Conservation (phyloP, 1,140 invertebrate species). For the Ptiloglossa arizonensis region DNA sequence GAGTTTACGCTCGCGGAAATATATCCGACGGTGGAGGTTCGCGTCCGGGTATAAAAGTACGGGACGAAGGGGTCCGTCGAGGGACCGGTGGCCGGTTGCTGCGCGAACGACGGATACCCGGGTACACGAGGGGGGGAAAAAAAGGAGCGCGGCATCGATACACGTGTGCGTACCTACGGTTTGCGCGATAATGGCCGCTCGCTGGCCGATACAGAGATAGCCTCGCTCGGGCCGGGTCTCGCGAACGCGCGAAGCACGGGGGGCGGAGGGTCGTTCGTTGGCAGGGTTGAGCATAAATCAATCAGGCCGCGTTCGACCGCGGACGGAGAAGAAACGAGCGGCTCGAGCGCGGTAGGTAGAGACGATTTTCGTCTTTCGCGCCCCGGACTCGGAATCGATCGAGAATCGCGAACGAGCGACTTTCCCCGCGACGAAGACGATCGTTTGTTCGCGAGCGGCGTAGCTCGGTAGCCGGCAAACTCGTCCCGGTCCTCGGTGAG, state of each 20-base stretch:
- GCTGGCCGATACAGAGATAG: conserved; percentile 66
- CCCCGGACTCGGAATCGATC: no score
- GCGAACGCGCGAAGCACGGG: conserved; percentile 2
- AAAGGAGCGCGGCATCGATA: conserved; percentile 53
- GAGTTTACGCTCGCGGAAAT: background rate
- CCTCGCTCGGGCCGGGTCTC: conserved; percentile 39
- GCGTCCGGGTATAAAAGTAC: background rate
- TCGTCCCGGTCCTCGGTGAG: conserved; percentile 2
- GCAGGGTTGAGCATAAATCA: conserved; percentile 62
- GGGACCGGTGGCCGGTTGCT: background rate
- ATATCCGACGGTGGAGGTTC: background rate
- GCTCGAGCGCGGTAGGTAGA: background rate
- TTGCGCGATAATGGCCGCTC: conserved; percentile 70
- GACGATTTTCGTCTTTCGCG: background rate
- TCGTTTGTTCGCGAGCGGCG: background rate
- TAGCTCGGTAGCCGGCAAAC: conserved; percentile 9
- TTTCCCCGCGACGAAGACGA: no score
- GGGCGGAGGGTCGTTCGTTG: conserved; percentile 47
- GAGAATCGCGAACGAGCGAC: no score
- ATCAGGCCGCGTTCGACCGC: conserved; percentile 45
- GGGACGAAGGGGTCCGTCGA: background rate
- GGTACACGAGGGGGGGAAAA: conserved; percentile 8
- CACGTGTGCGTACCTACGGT: conserved; percentile 60
- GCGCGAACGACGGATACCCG: background rate
- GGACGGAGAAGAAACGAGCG: conserved; percentile 23